Evolutionary conservation across 2,113 vertebrate species (phyloP), one percentile per base, ranked within the genome.

Genomic region (Eudorcas thomsonii): DNA sequence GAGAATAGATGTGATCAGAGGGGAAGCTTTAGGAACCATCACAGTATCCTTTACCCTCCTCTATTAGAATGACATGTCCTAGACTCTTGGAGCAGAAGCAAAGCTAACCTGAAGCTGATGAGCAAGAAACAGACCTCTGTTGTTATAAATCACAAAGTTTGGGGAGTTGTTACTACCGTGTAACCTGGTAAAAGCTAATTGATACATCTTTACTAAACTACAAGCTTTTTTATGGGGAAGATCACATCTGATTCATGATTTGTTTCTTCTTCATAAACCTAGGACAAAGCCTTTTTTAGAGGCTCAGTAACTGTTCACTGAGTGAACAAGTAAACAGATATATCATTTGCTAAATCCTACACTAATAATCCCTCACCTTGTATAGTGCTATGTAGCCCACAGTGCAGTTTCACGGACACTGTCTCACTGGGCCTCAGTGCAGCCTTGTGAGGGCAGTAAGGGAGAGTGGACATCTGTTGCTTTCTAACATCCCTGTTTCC

Each of bases 111-210:
- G 23, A 87, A 91, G 62, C 21, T 88, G 62, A 86, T 28, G 30
- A 92, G 54, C 55, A 83, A 95, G 64, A 95, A 84, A 94, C 36
- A 78, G 87, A 78, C 52, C 17, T 85, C 71, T 80, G 28, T n/a
- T 94, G 25, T 64, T 94, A 50, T 57, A 91, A 94, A 81, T 33
- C 48, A 64, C 45, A 82, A 81, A 52, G 81, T 82, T 86, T 39
- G 80, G 12, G 48, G 80, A 7, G 2, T 16, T 60, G 12, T 84
- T 96, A 57, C 84, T 33, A 67, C 28, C 89, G 21, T 21, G n/a
- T 26, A 91, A 83, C 45, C 36, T 91, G 55, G 48, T 59, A 90
- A 91, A 90, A 86, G 48, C 78, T 97, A 59, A 96, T 86, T 84
- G 77, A 81, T 30, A 48, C 7, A 59, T 62, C 33, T 85, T 95